Conservation (phyloP, 2,113 vertebrate species). For the Panthera tigris region DNA sequence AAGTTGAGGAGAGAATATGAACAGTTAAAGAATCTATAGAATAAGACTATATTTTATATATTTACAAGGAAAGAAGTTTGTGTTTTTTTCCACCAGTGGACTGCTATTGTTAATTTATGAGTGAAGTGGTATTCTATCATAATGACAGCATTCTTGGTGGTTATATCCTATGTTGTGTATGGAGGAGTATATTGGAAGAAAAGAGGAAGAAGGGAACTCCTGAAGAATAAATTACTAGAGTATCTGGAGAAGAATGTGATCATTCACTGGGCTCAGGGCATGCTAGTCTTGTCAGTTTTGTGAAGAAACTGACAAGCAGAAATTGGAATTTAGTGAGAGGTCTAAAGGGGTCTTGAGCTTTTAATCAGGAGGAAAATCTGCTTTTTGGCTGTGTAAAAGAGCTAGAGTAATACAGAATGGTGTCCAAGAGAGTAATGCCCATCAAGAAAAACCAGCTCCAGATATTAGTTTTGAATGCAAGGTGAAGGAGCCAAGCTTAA, state of each 20-base stretch:
- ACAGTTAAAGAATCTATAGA: neutral
- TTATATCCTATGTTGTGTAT: neutral
- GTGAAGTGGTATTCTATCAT: neutral
- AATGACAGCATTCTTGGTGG: neutral
- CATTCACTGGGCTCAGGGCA: neutral
- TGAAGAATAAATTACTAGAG: neutral
- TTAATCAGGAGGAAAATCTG: constrained; percentile 32
- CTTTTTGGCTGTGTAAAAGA: neutral
- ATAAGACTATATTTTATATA: neutral
- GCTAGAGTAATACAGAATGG: neutral
- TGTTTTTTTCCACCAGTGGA: neutral
- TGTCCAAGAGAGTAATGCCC: neutral
- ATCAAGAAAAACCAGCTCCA: neutral
- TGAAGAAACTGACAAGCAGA: constrained; percentile 45
- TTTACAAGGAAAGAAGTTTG: neutral
- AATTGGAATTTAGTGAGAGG: constrained; percentile 28
- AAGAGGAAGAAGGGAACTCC: neutral
- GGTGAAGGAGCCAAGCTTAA: neutral
- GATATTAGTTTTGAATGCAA: neutral
- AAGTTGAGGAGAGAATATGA: neutral
- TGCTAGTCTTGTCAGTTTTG: neutral
- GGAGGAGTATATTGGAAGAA: neutral
- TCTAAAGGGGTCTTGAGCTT: constrained; percentile 4
- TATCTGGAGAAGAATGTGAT: neutral
- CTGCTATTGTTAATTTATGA: neutral